Evolutionary conservation across 2,797 vertebrate genomes (phyloP), one percentile per base, ranked within the genome.

Genomic region (Melanotaenia boesemani): DNA sequence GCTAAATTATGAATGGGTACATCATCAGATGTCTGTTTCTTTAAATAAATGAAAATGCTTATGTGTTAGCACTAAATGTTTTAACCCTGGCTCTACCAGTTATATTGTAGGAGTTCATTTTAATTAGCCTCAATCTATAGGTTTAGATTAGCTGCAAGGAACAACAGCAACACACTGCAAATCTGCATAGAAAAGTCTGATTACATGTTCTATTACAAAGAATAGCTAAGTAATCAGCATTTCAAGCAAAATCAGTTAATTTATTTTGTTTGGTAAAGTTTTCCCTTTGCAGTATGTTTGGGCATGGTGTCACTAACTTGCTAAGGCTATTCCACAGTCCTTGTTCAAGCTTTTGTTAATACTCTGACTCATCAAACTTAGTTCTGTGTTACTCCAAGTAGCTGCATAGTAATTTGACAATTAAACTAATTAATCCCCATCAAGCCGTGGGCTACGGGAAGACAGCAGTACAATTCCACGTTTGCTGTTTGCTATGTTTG

Each of bases 1-100:
- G 2, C 10, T 69, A 32, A 50, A 68, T 80, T n/a, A 67, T 67
- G 15, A 67, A 67, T 41, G 54, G 10, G 24, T 24, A 58, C 39
- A 61, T 48, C 22, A 0, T 24, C 41, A 74, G 16, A 61, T 57
- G 66, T 36, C 26, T 22, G 32, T 26, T 64, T 65, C 52, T 54
- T 46, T 66, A 22, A 22, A 22, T 54, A 24, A 22, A 24, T 24
- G 22, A 24, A 24, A 6, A 55, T 24, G 24, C 28, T 10, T 46
- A 28, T 11, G 52, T 46, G 41, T 44, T 15, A 5, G 13, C 15
- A 1, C 22, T 54, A 24, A 54, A 52, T 22, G n/a, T 54, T 54
- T 54, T 22, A 24, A 26, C 11, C 10, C 50, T 9, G 50, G 50
- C 50, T 26, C 26, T 24, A 26, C 22, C 22, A 13, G 11, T 52